phyloP scores from a whole-genome alignment of 2,113 vertebrate genomes.

The Centrocercus urophasianus region DNA sequence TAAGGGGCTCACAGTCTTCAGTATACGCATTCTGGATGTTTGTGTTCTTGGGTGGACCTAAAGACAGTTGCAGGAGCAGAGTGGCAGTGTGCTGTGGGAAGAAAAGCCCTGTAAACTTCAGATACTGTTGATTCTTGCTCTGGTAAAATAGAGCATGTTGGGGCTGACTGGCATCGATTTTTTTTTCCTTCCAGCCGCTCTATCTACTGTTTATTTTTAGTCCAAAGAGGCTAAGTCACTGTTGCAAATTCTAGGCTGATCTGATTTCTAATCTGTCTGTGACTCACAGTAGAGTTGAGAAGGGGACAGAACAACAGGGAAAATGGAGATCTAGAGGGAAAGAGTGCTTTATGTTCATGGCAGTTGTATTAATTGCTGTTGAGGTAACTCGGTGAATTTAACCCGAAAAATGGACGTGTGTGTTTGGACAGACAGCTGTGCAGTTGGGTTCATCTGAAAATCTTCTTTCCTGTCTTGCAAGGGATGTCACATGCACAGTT shows the following conservation, averaged over 20 bases:
- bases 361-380: background rate
- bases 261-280: conserved; percentile 15
- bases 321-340: background rate
- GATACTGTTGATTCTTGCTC: accelerated
- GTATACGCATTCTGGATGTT: accelerated
- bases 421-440: background rate
- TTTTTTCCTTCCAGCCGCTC: background rate
- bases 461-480: background rate
- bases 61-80: background rate
- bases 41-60: background rate
- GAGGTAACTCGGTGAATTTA: background rate
- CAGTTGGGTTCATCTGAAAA: background rate
- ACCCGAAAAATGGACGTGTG: background rate
- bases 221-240: background rate
- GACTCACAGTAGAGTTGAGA: background rate
- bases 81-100: background rate
- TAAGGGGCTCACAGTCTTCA: background rate
- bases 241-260: background rate
- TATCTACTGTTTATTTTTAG: background rate
- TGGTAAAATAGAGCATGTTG: background rate
- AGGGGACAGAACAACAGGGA: background rate
- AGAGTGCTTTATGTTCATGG: background rate
- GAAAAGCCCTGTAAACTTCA: background rate
- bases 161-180: background rate
- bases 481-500: background rate